Percentiles rank a stretch among this genome's conserved stretches.
phyloP scores from a whole-genome alignment of 2,888 invertebrate genomes.

The Chalcis sispes region DNA sequence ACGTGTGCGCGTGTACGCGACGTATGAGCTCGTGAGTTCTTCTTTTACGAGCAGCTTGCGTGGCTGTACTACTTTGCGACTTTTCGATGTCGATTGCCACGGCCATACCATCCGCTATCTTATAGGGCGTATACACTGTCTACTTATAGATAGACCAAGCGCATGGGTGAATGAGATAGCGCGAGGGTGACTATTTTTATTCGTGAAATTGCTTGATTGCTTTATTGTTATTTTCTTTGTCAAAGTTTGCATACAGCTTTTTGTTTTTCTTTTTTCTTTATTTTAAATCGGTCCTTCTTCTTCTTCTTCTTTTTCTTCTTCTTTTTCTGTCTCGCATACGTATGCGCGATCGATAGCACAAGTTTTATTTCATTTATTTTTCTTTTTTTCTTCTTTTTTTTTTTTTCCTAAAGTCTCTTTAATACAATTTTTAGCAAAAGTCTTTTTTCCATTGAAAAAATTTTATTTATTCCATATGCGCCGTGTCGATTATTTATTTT shows the following conservation, averaged over 20 bases:
- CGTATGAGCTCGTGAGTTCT: neutral
- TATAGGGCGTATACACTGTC: neutral
- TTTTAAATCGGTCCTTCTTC: neutral
- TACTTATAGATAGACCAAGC: neutral
- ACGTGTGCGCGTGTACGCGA: too few species aligned
- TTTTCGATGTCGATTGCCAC: slow-evolving; percentile 29
- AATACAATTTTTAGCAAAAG: too few species aligned
- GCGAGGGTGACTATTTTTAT: slow-evolving; percentile 30
- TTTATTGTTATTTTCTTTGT: slow-evolving; percentile 46
- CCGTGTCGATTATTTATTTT: too few species aligned
- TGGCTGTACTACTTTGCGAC: slow-evolving; percentile 29
- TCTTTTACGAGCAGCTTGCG: slow-evolving; percentile 40
- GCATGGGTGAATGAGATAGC: neutral
- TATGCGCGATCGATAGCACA: too few species aligned
- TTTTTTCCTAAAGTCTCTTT: too few species aligned
- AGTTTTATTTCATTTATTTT: too few species aligned
- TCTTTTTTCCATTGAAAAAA: too few species aligned
- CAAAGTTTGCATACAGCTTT: neutral
- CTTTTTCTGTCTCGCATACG: too few species aligned
- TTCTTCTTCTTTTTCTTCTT: too few species aligned
- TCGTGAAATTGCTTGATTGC: slow-evolving; percentile 50
- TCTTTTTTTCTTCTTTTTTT: too few species aligned
- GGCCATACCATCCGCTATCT: too few species aligned
- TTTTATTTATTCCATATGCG: too few species aligned
- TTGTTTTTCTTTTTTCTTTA: neutral